Conservation (phyloP, 64 coral and sea anemone genomes). For the Montipora foliosa region DNA sequence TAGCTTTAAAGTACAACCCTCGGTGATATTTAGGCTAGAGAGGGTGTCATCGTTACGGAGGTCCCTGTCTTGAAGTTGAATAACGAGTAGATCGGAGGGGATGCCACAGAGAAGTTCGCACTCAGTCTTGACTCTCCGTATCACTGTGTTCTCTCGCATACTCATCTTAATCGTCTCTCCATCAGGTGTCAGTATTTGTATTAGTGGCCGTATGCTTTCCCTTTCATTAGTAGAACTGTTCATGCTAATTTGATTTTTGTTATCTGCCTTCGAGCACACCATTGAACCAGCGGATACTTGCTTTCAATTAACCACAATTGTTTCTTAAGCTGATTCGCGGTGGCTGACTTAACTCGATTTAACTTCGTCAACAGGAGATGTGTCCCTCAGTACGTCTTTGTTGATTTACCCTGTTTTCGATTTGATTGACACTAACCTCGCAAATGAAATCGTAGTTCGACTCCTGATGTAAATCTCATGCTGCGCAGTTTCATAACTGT, state of each 20-base stretch:
- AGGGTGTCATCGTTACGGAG: not conserved
- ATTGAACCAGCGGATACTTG: not conserved
- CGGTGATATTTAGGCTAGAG: not conserved
- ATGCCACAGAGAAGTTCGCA: constrained; percentile 39
- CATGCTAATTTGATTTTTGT: too few relatives aligned
- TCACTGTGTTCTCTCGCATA: not conserved
- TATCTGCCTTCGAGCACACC: constrained; percentile 40
- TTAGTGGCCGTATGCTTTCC: not conserved
- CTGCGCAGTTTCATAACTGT: not conserved
- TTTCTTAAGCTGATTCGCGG: not conserved
- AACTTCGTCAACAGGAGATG: not conserved
- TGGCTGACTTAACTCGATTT: not conserved
- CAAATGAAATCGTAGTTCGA: not conserved
- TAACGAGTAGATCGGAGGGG: constrained; percentile 10
- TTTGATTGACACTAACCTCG: not conserved
- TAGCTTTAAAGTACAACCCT: constrained; percentile 22
- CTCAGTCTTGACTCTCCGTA: constrained; percentile 25
- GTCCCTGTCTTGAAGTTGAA: constrained; percentile 12
- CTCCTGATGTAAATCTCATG: not conserved
- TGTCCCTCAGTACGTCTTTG: not conserved
- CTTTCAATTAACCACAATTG: not conserved
- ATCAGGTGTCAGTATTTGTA: constrained; percentile 40
- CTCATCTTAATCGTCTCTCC: constrained; percentile 7
- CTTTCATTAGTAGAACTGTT: not conserved
- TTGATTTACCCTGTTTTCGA: not conserved